Percentiles rank a stretch among this genome's conserved stretches.
phyloP scores from a whole-genome alignment of 2,888 invertebrate species.

The Micropterix aruncella region DNA sequence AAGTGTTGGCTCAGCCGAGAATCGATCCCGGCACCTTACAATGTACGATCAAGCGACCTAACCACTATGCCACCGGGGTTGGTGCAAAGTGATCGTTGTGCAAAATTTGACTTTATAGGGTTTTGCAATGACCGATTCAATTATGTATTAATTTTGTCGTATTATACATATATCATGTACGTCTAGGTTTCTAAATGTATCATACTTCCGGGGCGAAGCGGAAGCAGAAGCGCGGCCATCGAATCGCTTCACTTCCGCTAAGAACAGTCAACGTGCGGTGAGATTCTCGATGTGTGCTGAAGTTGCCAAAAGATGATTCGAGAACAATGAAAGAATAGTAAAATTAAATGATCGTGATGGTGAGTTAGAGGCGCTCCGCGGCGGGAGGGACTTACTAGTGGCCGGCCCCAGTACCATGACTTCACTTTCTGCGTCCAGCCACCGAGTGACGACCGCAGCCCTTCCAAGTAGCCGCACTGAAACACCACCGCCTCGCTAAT shows the following conservation, averaged over 20 bases:
- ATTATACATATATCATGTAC: too few species aligned
- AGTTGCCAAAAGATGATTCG: conserved; percentile 3
- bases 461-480: conserved; percentile 86
- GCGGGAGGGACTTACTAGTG: conserved; percentile 70
- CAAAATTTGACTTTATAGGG: too few species aligned
- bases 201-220: too few species aligned
- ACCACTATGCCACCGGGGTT: too few species aligned
- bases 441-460: conserved; percentile 88
- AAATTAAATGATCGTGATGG: neutral
- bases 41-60: too few species aligned
- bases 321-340: neutral
- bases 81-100: too few species aligned
- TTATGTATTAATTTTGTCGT: too few species aligned
- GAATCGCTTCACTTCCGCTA: conserved; percentile 1
- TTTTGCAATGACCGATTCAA: too few species aligned
- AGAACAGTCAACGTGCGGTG: conserved; percentile 1
- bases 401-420: conserved; percentile 95
- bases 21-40: too few species aligned
- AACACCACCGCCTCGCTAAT: conserved; percentile 31
- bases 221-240: conserved; percentile 12
- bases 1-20: too few species aligned
- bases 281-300: neutral
- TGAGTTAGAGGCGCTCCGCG: conserved; percentile 5
- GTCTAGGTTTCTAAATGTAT: too few species aligned
- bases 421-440: conserved; percentile 94